A percentile compares a stretch with the other conserved stretches of the same genome.
Conservation (phyloP, 2,888 invertebrate genomes). For the Chrysotoxum bicinctum region DNA sequence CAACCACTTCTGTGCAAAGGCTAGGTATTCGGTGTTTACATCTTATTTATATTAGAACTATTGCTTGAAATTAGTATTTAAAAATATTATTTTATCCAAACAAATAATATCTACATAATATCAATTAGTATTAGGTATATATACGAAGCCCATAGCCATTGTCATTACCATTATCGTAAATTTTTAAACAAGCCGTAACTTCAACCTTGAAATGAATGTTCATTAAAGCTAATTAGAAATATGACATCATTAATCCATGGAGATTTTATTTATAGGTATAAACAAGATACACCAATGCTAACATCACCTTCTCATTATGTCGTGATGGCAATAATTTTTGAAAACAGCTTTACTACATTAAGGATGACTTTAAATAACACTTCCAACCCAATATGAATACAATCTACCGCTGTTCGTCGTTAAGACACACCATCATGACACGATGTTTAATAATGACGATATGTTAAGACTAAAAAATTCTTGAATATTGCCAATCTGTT, state of each 20-base stretch:
- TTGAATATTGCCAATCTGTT: constrained; percentile 65
- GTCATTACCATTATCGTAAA: background rate
- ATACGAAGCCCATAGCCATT: background rate
- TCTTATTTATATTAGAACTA: too few relatives aligned
- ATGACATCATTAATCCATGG: background rate
- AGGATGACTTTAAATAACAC: constrained; percentile 6
- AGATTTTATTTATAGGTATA: background rate
- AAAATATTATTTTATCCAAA: too few relatives aligned
- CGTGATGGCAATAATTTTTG: background rate
- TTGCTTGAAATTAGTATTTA: too few relatives aligned
- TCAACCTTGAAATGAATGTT: background rate
- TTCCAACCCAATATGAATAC: background rate
- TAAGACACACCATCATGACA: background rate
- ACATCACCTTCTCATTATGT: background rate
- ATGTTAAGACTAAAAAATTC: constrained; percentile 23
- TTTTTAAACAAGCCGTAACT: background rate
- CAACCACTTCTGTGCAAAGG: too few relatives aligned
- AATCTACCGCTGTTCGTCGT: background rate
- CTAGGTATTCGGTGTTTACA: too few relatives aligned
- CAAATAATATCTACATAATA: too few relatives aligned
- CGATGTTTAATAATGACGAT: background rate
- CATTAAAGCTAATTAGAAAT: background rate
- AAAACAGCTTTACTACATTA: constrained; percentile 65
- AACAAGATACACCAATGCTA: background rate
- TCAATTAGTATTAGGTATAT: too few relatives aligned